phyloP scores from a whole-genome alignment of 35 echinoderm and acorn worm species.

The Hemicentrotus pulcherrimus region DNA sequence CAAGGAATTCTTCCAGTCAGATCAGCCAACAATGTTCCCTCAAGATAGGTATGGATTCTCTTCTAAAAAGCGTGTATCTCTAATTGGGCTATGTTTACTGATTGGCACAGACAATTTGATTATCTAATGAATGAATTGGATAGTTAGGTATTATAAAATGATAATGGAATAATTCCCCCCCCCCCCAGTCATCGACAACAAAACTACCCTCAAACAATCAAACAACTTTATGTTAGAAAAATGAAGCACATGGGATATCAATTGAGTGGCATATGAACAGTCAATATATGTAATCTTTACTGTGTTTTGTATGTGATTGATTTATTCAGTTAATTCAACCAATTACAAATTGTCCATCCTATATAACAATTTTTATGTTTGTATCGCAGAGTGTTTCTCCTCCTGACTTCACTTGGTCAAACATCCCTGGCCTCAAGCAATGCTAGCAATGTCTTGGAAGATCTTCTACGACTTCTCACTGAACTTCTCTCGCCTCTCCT shows the following conservation, averaged over 20 bases:
- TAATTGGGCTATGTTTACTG: too few relatives aligned
- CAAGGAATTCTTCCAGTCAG: slow-evolving; percentile 85
- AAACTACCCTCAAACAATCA: neutral
- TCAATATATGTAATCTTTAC: neutral
- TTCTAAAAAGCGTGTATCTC: neutral
- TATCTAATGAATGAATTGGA: too few relatives aligned
- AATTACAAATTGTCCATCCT: neutral
- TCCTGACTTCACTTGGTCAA: slow-evolving; percentile 86
- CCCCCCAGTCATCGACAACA: neutral
- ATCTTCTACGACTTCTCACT: slow-evolving; percentile 76
- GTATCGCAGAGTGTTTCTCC: slow-evolving; percentile 79
- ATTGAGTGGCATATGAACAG: neutral
- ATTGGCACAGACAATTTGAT: too few relatives aligned
- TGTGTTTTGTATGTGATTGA: neutral
- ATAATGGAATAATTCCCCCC: neutral
- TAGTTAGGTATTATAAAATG: too few relatives aligned
- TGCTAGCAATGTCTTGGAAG: slow-evolving; percentile 73
- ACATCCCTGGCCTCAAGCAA: slow-evolving; percentile 77
- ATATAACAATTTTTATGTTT: slow-evolving; percentile 28
- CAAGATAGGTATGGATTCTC: slow-evolving; percentile 76
- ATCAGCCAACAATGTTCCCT: slow-evolving; percentile 73
- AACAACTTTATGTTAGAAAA: neutral
- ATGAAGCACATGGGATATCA: neutral
- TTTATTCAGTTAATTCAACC: neutral
- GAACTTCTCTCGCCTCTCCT: slow-evolving; percentile 76